Percentiles rank a stretch among this genome's conserved stretches.
phyloP scores from a whole-genome alignment of 1,140 invertebrate genomes.

The Homalodisca vitripennis region DNA sequence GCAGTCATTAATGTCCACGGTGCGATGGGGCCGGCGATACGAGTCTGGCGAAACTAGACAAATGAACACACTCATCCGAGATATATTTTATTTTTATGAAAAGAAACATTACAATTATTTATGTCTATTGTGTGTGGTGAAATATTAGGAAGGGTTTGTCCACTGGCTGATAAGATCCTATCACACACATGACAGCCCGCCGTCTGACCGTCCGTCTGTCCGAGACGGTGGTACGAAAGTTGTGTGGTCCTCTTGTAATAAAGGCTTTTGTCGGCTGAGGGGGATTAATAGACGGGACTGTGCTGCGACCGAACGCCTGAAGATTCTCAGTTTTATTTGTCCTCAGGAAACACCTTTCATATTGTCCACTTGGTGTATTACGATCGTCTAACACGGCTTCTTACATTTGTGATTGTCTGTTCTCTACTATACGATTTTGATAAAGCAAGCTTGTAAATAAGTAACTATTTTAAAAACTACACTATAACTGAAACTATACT shows the following conservation, averaged over 20 bases:
- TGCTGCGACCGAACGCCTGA: background rate
- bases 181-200: background rate
- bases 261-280: background rate
- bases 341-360: too few species aligned
- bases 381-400: too few species aligned
- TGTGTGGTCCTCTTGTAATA: background rate
- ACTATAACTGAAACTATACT: too few species aligned
- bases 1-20: too few species aligned
- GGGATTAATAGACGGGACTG: background rate
- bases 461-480: too few species aligned
- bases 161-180: background rate
- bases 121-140: slow-evolving; percentile 14
- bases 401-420: too few species aligned
- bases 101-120: slow-evolving; percentile 27
- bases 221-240: background rate
- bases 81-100: slow-evolving; percentile 24
- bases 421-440: too few species aligned
- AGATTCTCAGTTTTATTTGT: too few species aligned
- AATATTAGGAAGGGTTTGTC: background rate
- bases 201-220: background rate
- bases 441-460: too few species aligned
- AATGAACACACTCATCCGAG: slow-evolving; percentile 1
- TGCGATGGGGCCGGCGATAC: slow-evolving; percentile 2
- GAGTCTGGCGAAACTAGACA: slow-evolving; percentile 22
- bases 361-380: too few species aligned